Evolutionary conservation across 2,888 invertebrate genomes (phyloP), one percentile per base, ranked within the genome.

Genomic region (Drosophila putrida): DNA sequence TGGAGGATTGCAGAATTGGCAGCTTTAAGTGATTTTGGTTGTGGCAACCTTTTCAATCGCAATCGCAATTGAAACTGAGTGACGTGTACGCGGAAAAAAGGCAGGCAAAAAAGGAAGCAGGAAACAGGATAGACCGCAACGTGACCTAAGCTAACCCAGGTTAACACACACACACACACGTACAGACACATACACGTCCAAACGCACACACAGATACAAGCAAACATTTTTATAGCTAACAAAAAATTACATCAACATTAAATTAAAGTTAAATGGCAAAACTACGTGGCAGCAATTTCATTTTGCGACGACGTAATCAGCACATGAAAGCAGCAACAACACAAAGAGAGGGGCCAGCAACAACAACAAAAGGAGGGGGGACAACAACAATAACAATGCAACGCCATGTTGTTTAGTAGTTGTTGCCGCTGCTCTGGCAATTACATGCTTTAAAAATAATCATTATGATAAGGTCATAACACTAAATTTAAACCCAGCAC

Each of bases 241-340:
- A 76, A 80, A 86, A 76, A 82, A 82, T 81, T 82, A 84, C 89
- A 81, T 78, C 75, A 80, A 86, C 86, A 87, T 89, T 87, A 86
- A 89, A 89, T 86, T 84, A 89, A 89, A 88, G 86, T 88, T 88
- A 89, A 86, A 88, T 88, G 82, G 82, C 80, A 74, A 89, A 87
- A 88, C 88, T 89, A 86, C 88, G 86, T 89, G 89, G 89, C 82
- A 82, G 87, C 88, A 85, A 79, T 80, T 88, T 73, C 74, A 80
- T 71, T 77, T 75, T 73, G 67, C 73, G 80, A 76, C 78, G 82
- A 80, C 78, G 79, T 78, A 81, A 84, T 84, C 78, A 80, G 82
- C 81, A 78, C 55, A 60, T 51, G 62, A 64, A 79, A 79, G n/a
- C 6, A 6, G 50, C 65, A 65, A 57, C 39, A 43, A 27, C 20